Conservation (phyloP, 2,888 invertebrate species). For the Deilephila porcellus region DNA sequence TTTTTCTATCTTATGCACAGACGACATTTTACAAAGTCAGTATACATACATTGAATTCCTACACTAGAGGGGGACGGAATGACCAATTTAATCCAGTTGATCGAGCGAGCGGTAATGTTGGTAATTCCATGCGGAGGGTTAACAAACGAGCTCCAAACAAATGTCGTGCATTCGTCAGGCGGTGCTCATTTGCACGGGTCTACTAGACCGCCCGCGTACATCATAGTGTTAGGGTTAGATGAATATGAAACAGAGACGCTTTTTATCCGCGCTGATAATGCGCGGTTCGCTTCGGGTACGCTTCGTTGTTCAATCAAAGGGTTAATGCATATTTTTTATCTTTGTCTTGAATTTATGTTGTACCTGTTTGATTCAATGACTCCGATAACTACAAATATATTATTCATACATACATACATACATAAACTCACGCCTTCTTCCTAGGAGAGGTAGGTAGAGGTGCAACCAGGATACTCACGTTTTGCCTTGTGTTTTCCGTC, state of each 20-base stretch:
- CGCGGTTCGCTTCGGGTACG: neutral
- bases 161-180: slow-evolving; percentile 65
- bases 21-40: neutral
- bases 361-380: too few species aligned
- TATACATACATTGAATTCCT: neutral
- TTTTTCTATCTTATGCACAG: too few species aligned
- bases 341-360: too few species aligned
- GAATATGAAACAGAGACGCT: slow-evolving; percentile 36
- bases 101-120: slow-evolving; percentile 43
- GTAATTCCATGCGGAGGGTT: slow-evolving; percentile 48
- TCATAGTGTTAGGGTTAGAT: slow-evolving; percentile 49
- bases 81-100: slow-evolving; percentile 56
- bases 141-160: slow-evolving; percentile 62
- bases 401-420: too few species aligned
- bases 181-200: slow-evolving; percentile 62
- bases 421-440: too few species aligned
- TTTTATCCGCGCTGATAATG: slow-evolving; percentile 16
- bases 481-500: too few species aligned
- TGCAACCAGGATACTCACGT: too few species aligned
- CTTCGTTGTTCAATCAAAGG: neutral
- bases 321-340: too few species aligned
- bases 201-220: slow-evolving; percentile 45
- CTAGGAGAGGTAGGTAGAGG: too few species aligned
- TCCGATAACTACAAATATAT: too few species aligned
- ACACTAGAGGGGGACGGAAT: slow-evolving; percentile 42